Conservation (phyloP, 2,888 invertebrate species). For the Xestia ashworthii region DNA sequence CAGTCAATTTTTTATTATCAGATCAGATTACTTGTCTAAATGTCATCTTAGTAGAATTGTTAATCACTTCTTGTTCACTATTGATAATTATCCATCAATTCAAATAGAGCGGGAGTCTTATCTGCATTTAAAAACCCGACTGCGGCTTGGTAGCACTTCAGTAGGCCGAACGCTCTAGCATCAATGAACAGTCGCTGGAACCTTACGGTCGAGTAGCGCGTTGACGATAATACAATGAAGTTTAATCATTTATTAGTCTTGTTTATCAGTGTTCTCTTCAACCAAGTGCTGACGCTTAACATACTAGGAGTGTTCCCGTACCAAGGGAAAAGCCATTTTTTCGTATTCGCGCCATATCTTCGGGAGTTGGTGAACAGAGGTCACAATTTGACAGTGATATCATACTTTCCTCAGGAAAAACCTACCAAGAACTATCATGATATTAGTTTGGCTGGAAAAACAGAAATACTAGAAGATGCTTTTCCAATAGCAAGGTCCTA, state of each 20-base stretch:
- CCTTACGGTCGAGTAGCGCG: neutral
- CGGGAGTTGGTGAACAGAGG: constrained; percentile 91
- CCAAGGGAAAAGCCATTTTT: constrained; percentile 93
- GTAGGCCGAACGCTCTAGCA: constrained; percentile 28
- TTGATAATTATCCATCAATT: constrained; percentile 4
- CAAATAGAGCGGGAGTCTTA: constrained; percentile 35
- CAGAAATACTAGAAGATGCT: constrained; percentile 74
- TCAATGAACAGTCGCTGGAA: constrained; percentile 3
- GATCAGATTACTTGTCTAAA: constrained; percentile 17
- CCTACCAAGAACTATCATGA: constrained; percentile 79
- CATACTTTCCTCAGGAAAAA: constrained; percentile 90
- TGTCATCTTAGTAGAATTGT: constrained; percentile 15
- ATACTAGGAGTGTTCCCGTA: constrained; percentile 92
- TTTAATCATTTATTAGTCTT: constrained; percentile 44
- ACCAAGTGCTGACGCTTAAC: constrained; percentile 76
- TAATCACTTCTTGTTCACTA: constrained; percentile 4
- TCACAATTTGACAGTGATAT: constrained; percentile 92
- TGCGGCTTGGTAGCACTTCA: constrained; percentile 23
- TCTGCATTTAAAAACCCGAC: constrained; percentile 46
- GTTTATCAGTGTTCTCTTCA: constrained; percentile 51
- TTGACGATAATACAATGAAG: constrained; percentile 44
- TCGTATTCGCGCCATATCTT: constrained; percentile 91
- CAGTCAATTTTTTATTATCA: neutral
- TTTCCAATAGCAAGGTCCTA: constrained; percentile 74
- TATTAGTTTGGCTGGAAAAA: constrained; percentile 79